These are phyloP conservation scores for Anisognathus igniventris DNA, from an alignment of 2,797 vertebrate species.

Conservation along the genomic window DNA sequence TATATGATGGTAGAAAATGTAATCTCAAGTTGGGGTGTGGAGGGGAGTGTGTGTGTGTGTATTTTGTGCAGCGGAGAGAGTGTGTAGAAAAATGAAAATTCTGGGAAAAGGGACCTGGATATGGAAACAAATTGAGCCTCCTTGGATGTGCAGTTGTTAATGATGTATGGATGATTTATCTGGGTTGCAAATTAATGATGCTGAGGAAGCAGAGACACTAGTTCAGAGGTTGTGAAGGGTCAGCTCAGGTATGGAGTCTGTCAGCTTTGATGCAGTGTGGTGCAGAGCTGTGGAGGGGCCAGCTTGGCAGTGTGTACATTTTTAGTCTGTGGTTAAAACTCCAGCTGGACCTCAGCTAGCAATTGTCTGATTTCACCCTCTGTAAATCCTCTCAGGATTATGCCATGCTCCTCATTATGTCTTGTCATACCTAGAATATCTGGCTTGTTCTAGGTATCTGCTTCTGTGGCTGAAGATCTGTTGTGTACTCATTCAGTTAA, in stretches of 20 bases:
- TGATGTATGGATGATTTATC: neutral
- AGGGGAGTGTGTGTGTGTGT: too few species aligned
- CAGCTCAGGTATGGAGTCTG: neutral
- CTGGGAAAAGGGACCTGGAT: neutral
- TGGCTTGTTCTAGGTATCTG: neutral
- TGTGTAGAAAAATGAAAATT: neutral
- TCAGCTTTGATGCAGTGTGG: neutral
- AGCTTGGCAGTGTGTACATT: neutral
- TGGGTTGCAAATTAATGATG: neutral
- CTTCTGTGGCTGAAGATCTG: too few species aligned
- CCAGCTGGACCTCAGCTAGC: neutral
- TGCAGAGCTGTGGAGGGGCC: neutral
- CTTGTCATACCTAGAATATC: neutral
- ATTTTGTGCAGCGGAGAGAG: neutral
- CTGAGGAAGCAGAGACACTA: neutral
- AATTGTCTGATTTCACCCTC: neutral
- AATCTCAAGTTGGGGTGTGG: fast-evolving
- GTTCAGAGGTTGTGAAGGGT: neutral
- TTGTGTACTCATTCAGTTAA: neutral
- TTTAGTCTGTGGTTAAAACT: neutral
- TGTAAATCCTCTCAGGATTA: neutral
- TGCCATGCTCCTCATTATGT: neutral
- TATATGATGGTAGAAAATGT: neutral
- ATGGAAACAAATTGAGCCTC: neutral
- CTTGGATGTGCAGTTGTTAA: neutral